A percentile compares a stretch with the other conserved stretches of the same genome.
Conservation (phyloP, 1,140 invertebrate species). For the Epicauta chinensis region DNA sequence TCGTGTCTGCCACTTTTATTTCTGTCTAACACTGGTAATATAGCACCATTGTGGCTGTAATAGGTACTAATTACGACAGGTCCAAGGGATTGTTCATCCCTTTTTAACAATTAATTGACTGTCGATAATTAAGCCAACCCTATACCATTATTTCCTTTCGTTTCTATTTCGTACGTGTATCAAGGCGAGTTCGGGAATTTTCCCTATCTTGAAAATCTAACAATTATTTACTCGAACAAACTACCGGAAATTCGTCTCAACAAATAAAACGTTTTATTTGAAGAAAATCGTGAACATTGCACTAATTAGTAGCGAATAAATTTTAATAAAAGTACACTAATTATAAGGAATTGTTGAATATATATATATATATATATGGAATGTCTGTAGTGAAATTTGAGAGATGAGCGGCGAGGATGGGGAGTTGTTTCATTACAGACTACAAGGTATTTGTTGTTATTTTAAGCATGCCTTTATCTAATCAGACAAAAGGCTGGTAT, state of each 20-base stretch:
- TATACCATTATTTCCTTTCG: constrained; percentile 3
- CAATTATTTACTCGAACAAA: no score
- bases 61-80: constrained; percentile 34
- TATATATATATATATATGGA: no score
- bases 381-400: constrained; percentile 6
- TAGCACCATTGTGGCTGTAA: constrained; percentile 21
- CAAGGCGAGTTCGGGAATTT: no score
- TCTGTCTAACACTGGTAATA: background rate
- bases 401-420: constrained; percentile 18
- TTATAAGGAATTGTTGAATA: no score
- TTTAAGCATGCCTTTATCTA: constrained; percentile 45
- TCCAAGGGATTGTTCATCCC: constrained; percentile 25
- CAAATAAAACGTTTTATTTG: no score
- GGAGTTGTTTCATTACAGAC: constrained; percentile 38
- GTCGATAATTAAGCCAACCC: constrained; percentile 41
- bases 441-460: constrained; percentile 42
- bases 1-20: no score
- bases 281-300: no score
- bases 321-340: no score
- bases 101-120: constrained; percentile 42
- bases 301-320: background rate
- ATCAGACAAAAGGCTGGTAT: constrained; percentile 40
- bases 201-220: no score
- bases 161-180: background rate
- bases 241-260: no score